A percentile compares a stretch with the other conserved stretches of the same genome.
phyloP scores from a whole-genome alignment of 2,888 invertebrate species.

The Chymomyza caudatula region DNA sequence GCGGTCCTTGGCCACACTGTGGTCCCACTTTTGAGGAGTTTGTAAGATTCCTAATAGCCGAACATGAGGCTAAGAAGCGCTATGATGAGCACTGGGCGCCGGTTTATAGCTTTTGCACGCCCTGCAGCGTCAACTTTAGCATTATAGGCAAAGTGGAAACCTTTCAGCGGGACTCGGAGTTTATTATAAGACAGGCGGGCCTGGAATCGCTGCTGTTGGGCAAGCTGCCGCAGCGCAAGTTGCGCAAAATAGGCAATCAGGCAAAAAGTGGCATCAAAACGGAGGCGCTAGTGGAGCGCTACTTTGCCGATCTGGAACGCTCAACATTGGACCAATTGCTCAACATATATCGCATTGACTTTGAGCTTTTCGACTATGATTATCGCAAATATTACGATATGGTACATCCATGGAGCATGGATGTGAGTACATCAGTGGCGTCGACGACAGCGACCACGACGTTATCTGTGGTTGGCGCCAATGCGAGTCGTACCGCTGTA shows the following conservation, averaged over 20 bases:
- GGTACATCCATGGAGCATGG: constrained; percentile 74
- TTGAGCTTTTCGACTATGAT: constrained; percentile 85
- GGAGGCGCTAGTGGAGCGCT: constrained; percentile 80
- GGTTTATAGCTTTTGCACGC: constrained; percentile 82
- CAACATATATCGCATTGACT: constrained; percentile 83
- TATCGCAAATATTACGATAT: constrained; percentile 80
- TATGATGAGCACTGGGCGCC: constrained; percentile 85
- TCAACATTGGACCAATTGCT: constrained; percentile 81
- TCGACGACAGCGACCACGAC: neutral
- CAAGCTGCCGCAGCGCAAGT: constrained; percentile 79
- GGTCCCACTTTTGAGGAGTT: constrained; percentile 86
- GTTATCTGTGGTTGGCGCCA: neutral
- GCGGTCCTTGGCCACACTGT: constrained; percentile 59
- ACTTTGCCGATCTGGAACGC: constrained; percentile 81
- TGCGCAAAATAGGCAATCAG: constrained; percentile 79
- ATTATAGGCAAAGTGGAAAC: constrained; percentile 84
- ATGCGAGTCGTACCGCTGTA: neutral
- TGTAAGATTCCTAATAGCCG: constrained; percentile 83
- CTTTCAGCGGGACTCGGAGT: constrained; percentile 81
- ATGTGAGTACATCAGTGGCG: constrained; percentile 35
- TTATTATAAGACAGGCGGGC: constrained; percentile 81
- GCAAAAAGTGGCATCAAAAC: constrained; percentile 69
- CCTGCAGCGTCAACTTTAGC: constrained; percentile 83
- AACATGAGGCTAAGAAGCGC: constrained; percentile 79
- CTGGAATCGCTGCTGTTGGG: constrained; percentile 80